Conservation (phyloP, 2,888 invertebrate genomes). For the Lasioglossum calceatum region DNA sequence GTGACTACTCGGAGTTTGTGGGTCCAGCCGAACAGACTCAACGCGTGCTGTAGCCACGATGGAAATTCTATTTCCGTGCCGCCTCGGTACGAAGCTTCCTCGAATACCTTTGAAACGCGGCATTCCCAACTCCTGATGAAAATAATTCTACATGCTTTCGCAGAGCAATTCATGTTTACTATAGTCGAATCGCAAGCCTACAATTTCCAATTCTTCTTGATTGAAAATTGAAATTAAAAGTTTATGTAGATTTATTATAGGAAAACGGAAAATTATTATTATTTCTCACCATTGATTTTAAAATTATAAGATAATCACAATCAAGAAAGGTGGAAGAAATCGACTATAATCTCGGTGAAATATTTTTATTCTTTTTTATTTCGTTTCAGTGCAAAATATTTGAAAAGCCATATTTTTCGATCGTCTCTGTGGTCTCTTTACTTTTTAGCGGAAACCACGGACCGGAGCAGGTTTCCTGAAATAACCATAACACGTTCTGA, state of each 20-base stretch:
- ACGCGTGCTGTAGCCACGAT: constrained; percentile 20
- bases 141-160: constrained; percentile 36
- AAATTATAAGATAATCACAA: background rate
- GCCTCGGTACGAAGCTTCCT: constrained; percentile 26
- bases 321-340: background rate
- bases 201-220: background rate
- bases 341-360: background rate
- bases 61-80: constrained; percentile 57
- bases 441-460: background rate
- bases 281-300: background rate
- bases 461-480: background rate
- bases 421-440: background rate
- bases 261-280: background rate
- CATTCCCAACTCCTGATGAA: constrained; percentile 39
- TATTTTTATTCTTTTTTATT: background rate
- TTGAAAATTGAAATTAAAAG: background rate
- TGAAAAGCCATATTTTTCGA: background rate
- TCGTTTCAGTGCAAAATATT: background rate
- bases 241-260: background rate
- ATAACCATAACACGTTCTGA: background rate
- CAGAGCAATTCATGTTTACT: background rate
- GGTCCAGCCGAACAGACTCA: background rate
- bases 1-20: background rate
- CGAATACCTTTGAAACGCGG: constrained; percentile 37
- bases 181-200: background rate